These are phyloP conservation scores for Labeo catla DNA, from an alignment of 2,113 vertebrate species.

Conservation along the genomic window DNA sequence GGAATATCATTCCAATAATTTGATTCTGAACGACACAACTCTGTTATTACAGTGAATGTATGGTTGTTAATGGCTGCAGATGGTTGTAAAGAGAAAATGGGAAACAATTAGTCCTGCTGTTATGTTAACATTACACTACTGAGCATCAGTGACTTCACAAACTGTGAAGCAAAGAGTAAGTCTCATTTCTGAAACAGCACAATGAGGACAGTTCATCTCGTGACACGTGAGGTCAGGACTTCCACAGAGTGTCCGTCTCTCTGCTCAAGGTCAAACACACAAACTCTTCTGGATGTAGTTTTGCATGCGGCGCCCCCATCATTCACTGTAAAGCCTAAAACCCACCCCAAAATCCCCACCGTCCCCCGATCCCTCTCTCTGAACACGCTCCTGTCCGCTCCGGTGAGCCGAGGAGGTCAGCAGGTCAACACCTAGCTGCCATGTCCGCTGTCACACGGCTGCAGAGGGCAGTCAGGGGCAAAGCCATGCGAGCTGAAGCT, in stretches of 20 bases:
- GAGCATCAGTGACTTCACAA: not conserved
- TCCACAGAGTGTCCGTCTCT: not conserved
- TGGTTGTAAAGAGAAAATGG: not conserved
- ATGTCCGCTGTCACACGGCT: constrained; percentile 77
- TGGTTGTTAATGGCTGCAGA: not conserved
- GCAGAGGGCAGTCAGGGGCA: constrained; percentile 63
- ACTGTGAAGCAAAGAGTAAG: not conserved
- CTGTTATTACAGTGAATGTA: not conserved
- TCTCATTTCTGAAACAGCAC: not conserved
- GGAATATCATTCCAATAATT: not conserved
- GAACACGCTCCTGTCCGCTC: constrained; percentile 79
- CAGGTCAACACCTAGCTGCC: constrained; percentile 73
- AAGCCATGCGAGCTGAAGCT: constrained; percentile 45
- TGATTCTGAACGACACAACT: not conserved
- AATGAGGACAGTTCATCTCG: constrained; percentile 8
- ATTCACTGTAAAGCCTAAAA: constrained; percentile 17
- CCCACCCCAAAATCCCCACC: constrained; percentile 15
- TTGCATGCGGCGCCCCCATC: not conserved
- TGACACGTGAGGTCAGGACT: constrained; percentile 13
- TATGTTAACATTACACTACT: not conserved
- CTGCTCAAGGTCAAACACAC: constrained; percentile 32
- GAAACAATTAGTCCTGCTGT: not conserved
- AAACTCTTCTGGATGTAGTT: constrained; percentile 16
- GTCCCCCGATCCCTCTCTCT: constrained; percentile 70
- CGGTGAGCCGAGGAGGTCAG: constrained; percentile 71